Percentiles rank a stretch among this genome's conserved stretches.
Evolutionary conservation across 2,797 vertebrate species (phyloP).

Genomic region (Danio kyathit): DNA sequence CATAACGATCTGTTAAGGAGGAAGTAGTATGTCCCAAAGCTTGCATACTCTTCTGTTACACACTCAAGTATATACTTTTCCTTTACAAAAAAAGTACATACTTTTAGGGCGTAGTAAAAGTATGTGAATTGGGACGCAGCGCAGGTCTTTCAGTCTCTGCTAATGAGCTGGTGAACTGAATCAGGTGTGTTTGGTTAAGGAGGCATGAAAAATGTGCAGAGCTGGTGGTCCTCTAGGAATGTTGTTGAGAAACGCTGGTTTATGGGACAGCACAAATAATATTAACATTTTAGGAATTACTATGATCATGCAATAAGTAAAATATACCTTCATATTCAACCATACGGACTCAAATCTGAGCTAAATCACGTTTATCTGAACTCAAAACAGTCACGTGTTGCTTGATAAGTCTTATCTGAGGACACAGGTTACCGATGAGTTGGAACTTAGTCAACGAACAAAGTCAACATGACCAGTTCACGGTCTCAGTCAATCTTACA

Average conservation of each 20-base stretch:
- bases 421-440: conserved; percentile 66
- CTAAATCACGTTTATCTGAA: neutral
- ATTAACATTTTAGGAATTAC: neutral
- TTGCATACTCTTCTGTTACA: no score
- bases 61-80: no score
- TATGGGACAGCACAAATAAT: neutral
- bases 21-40: no score
- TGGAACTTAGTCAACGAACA: conserved; percentile 66
- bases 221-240: no score
- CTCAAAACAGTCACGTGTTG: conserved; percentile 36
- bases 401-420: conserved; percentile 66
- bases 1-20: no score
- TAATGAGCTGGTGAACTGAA: no score
- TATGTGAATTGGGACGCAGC: no score
- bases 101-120: no score
- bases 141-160: no score
- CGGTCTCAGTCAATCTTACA: conserved; percentile 29
- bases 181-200: no score
- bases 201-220: no score
- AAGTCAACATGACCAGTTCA: conserved; percentile 65
- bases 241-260: neutral
- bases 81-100: no score
- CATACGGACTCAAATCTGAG: neutral
- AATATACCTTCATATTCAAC: neutral
- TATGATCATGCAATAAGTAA: neutral